Percentiles rank a stretch among this genome's conserved stretches.
phyloP scores from a whole-genome alignment of 2,797 vertebrate genomes.

The Takifugu rubripes region DNA sequence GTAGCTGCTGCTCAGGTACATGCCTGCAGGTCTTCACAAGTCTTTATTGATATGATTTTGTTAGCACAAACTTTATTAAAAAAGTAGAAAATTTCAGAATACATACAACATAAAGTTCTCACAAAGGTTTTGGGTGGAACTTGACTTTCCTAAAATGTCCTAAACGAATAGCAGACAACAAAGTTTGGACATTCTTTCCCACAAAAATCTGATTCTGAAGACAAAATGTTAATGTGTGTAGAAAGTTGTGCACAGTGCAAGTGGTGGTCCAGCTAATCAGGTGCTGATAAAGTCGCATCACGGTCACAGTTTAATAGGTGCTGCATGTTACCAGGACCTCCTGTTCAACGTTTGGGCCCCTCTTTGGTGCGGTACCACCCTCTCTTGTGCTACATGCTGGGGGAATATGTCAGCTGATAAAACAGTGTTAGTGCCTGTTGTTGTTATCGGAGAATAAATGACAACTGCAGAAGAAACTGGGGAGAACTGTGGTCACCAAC shows the following conservation, averaged over 20 bases:
- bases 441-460: slow-evolving; percentile 18
- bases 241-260: slow-evolving; percentile 33
- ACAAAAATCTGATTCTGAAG: slow-evolving; percentile 11
- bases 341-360: background rate
- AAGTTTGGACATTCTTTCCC: slow-evolving; percentile 7
- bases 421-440: slow-evolving; percentile 14
- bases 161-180: slow-evolving; percentile 15
- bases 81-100: slow-evolving; percentile 16
- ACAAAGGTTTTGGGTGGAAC: slow-evolving; percentile 9
- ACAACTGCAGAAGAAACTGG: slow-evolving; percentile 34
- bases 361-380: slow-evolving; percentile 8
- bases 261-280: slow-evolving; percentile 22
- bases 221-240: slow-evolving; percentile 19
- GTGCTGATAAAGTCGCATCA: slow-evolving; percentile 32
- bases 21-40: background rate
- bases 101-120: slow-evolving; percentile 1
- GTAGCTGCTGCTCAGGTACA: too few species aligned
- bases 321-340: too few species aligned
- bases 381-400: slow-evolving; percentile 15
- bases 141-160: background rate
- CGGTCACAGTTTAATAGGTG: slow-evolving; percentile 38
- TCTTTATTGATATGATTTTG: slow-evolving; percentile 5
- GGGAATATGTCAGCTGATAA: slow-evolving; percentile 16
- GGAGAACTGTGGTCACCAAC: slow-evolving; percentile 26
- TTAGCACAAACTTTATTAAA: slow-evolving; percentile 6